Evolutionary conservation across 2,797 vertebrate genomes (phyloP).

Genomic region (Ibycter americanus): DNA sequence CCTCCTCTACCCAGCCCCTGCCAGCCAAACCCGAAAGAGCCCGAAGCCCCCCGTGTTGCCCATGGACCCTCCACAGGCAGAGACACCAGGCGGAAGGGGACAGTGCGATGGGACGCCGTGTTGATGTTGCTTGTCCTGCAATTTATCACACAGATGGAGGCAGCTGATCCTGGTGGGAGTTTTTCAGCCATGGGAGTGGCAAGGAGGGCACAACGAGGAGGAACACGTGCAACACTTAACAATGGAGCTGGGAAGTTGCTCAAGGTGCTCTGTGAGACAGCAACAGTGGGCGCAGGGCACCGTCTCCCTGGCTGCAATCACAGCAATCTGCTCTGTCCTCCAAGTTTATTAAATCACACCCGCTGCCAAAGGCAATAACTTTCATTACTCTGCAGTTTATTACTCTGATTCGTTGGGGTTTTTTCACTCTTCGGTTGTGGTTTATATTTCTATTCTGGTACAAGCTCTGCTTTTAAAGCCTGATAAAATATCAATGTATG

Average conservation of each 20-base stretch:
- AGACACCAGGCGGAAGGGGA: not conserved
- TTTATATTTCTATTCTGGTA: not conserved
- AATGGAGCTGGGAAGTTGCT: not conserved
- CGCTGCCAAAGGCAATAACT: not conserved
- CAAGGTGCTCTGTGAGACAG: not conserved
- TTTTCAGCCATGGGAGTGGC: accelerated
- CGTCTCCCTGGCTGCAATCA: not conserved
- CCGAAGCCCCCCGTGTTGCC: accelerated
- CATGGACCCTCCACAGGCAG: not conserved
- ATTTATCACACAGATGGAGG: not conserved
- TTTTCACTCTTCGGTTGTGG: not conserved
- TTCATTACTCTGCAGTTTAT: not conserved
- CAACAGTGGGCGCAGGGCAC: too few species aligned
- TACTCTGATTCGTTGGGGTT: not conserved
- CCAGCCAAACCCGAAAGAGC: not conserved
- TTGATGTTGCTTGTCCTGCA: not conserved
- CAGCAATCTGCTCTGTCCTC: not conserved
- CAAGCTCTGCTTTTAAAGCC: not conserved
- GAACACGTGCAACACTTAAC: accelerated
- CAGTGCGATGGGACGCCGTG: accelerated
- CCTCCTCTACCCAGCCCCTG: not conserved
- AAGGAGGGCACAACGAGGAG: accelerated
- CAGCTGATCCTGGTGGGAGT: not conserved
- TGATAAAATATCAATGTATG: not conserved
- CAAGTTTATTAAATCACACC: not conserved